phyloP scores from a whole-genome alignment of 2,888 invertebrate genomes.

The Rhopalosiphum nymphaeae region DNA sequence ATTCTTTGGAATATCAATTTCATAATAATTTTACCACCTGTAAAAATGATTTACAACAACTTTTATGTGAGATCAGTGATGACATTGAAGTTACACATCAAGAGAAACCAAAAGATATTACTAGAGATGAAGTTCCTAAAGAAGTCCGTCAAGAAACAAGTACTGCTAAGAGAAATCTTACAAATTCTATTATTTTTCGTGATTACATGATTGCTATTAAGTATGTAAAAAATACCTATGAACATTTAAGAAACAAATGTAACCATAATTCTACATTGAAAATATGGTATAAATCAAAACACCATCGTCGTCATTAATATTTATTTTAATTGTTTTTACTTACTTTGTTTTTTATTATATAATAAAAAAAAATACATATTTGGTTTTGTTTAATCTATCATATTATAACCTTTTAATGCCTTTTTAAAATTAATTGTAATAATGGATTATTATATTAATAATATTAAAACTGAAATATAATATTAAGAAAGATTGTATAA shows the following conservation, averaged over 20 bases:
- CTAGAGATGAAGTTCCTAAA: background rate
- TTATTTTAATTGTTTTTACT: background rate
- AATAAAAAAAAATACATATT: background rate
- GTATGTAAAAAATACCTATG: background rate
- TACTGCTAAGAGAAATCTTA: background rate
- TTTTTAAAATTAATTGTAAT: background rate
- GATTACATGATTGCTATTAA: conserved; percentile 41
- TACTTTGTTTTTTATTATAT: background rate
- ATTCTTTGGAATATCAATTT: background rate
- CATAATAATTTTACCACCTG: background rate
- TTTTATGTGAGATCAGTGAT: conserved; percentile 46
- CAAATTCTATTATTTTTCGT: conserved; percentile 48
- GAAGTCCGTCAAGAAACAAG: background rate
- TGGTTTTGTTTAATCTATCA: background rate
- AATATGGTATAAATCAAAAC: background rate
- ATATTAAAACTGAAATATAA: background rate
- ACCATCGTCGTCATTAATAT: background rate
- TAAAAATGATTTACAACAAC: background rate
- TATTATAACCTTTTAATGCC: background rate
- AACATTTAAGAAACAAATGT: background rate
- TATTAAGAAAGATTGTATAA: background rate
- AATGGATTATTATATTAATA: background rate
- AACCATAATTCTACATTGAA: background rate
- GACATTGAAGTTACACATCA: background rate
- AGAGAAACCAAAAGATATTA: background rate